phyloP scores from a whole-genome alignment of 2,113 vertebrate species.

The Thomomys bottae region DNA sequence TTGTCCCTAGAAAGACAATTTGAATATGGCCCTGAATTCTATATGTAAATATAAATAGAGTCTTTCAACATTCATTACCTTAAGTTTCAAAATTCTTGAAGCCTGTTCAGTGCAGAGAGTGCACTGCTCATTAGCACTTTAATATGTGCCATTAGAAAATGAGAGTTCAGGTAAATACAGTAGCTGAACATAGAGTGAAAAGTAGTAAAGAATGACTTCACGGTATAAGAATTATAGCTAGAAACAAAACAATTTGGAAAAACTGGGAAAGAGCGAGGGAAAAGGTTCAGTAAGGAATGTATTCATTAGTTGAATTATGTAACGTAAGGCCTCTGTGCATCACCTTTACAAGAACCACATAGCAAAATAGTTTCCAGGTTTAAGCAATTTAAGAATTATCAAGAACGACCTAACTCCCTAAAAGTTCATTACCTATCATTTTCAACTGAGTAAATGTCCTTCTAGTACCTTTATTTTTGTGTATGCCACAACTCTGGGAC shows the following conservation, averaged over 20 bases:
- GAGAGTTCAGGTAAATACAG: not conserved
- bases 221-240: not conserved
- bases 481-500: no score
- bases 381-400: not conserved
- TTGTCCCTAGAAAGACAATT: slow-evolving; percentile 29
- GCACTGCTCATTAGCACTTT: not conserved
- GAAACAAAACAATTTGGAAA: not conserved
- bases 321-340: no score
- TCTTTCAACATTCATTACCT: not conserved
- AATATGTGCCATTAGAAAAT: slow-evolving; percentile 16
- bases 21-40: not conserved
- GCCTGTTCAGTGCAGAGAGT: not conserved
- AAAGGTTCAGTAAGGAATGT: no score
- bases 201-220: slow-evolving; percentile 29
- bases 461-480: not conserved
- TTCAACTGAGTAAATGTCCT: not conserved
- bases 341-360: no score
- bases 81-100: not conserved
- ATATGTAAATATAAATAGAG: not conserved
- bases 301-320: no score
- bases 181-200: slow-evolving; percentile 2
- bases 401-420: not conserved
- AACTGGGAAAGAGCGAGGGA: no score
- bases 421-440: not conserved
- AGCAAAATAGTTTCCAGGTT: not conserved